A percentile compares a stretch with the other conserved stretches of the same genome.
phyloP scores from a whole-genome alignment of 1,140 invertebrate genomes.

The Pseudomyrmex dendroicus region DNA sequence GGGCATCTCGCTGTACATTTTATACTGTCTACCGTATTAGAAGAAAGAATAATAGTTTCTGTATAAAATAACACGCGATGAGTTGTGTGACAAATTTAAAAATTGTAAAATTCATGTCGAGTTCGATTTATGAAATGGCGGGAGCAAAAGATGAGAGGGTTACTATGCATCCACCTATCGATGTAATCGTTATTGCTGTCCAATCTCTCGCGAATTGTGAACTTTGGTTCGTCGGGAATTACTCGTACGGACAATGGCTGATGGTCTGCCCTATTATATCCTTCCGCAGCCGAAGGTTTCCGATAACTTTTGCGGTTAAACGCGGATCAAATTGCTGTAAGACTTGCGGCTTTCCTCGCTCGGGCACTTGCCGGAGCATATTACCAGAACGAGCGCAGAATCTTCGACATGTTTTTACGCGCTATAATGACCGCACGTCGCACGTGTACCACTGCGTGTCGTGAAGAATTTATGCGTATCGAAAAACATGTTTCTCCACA shows the following conservation, averaged over 20 bases:
- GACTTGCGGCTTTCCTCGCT: slow-evolving; percentile 72
- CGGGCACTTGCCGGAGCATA: background rate
- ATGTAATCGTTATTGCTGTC: slow-evolving; percentile 53
- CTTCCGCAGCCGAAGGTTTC: slow-evolving; percentile 30
- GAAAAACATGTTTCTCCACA: slow-evolving; percentile 8
- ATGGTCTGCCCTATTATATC: slow-evolving; percentile 64
- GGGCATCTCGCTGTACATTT: slow-evolving; percentile 7
- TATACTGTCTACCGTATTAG: slow-evolving; percentile 23
- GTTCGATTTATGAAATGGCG: slow-evolving; percentile 21
- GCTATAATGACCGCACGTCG: slow-evolving; percentile 33
- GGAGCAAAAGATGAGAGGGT: slow-evolving; percentile 3
- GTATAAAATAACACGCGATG: no score
- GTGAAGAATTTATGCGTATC: background rate
- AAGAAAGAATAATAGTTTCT: background rate
- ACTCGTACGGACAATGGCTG: slow-evolving; percentile 66
- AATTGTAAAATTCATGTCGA: background rate
- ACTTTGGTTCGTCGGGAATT: slow-evolving; percentile 55
- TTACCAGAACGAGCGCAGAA: slow-evolving; percentile 36
- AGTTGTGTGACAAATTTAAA: background rate
- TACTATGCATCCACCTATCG: slow-evolving; percentile 21
- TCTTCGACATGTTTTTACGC: slow-evolving; percentile 37
- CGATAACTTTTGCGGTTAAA: slow-evolving; percentile 82
- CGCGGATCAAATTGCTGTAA: slow-evolving; percentile 79
- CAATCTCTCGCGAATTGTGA: slow-evolving; percentile 63
- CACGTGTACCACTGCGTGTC: slow-evolving; percentile 28